Conservation (phyloP, 2,888 invertebrate genomes). For the Ethmia dodecea region DNA sequence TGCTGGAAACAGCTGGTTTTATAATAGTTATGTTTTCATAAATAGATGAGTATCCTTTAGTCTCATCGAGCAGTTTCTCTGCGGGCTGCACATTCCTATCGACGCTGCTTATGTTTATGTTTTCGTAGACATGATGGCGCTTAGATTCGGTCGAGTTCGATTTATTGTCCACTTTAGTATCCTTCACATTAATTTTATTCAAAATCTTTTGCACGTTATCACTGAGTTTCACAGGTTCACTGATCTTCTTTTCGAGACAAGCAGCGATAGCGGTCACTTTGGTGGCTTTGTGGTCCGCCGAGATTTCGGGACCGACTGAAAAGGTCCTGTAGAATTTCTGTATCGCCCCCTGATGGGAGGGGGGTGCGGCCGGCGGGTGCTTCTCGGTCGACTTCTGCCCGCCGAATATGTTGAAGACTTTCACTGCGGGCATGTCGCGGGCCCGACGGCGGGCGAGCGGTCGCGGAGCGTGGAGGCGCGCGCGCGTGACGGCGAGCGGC, state of each 20-base stretch:
- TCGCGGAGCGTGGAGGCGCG: conserved; percentile 65
- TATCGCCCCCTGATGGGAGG: conserved; percentile 53
- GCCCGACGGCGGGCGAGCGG: conserved; percentile 58
- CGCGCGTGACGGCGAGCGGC: conserved; percentile 66
- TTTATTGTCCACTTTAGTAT: conserved; percentile 45
- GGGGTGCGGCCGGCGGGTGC: conserved; percentile 44
- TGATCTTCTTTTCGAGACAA: conserved; percentile 62
- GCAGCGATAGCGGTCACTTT: conserved; percentile 72
- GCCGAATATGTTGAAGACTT: conserved; percentile 75
- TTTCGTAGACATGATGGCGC: conserved; percentile 61
- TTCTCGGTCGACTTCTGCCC: conserved; percentile 73
- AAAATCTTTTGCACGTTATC: conserved; percentile 60
- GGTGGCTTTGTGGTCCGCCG: conserved; percentile 56
- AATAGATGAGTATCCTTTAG: conserved; percentile 65
- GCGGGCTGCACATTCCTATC: conserved; percentile 31
- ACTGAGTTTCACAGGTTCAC: conserved; percentile 56
- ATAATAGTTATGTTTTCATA: conserved; percentile 71
- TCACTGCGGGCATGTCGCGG: conserved; percentile 76
- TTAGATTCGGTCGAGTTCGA: conserved; percentile 40
- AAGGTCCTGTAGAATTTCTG: conserved; percentile 75
- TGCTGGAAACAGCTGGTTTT: conserved; percentile 27
- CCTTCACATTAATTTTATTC: conserved; percentile 39
- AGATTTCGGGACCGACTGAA: conserved; percentile 59
- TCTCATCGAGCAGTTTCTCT: conserved; percentile 51
- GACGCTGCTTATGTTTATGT: conserved; percentile 55